These are phyloP conservation scores for Allygus modestus DNA, from an alignment of 2,888 invertebrate species.

Conservation along the genomic window DNA sequence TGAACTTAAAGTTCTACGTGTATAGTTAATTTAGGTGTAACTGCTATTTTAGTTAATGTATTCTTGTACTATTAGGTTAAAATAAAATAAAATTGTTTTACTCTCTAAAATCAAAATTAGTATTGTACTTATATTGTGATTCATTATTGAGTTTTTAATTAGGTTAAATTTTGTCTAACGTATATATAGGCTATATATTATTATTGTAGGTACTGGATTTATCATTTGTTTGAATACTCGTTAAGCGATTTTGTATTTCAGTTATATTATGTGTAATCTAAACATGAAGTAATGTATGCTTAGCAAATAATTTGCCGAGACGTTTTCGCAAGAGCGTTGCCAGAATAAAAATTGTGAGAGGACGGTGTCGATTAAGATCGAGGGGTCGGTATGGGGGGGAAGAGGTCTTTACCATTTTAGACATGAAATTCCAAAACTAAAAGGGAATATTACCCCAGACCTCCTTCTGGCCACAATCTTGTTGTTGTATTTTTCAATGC, in stretches of 20 bases:
- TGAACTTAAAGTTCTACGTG: constrained; percentile 33
- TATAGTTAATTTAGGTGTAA: constrained; percentile 9
- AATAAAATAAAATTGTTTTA: constrained; percentile 12
- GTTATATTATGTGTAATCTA: not conserved
- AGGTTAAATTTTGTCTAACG: constrained; percentile 12
- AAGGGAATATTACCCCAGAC: no score
- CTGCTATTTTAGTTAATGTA: not conserved
- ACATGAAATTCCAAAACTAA: no score
- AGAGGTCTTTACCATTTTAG: no score
- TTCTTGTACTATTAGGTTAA: constrained; percentile 9
- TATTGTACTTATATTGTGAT: constrained; percentile 35
- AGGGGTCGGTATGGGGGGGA: no score
- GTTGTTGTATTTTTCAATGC: no score
- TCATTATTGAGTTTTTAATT: constrained; percentile 5
- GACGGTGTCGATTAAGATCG: no score
- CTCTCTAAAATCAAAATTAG: constrained; percentile 27
- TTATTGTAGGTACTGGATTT: not conserved
- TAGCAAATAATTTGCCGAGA: not conserved
- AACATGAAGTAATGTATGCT: not conserved
- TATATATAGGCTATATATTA: not conserved
- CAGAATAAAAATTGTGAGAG: no score
- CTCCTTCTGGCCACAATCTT: no score
- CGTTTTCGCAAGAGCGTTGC: no score
- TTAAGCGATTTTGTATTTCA: not conserved
- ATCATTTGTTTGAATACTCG: not conserved